phyloP scores from a whole-genome alignment of 2,113 vertebrate genomes.

The Lycaon pictus region DNA sequence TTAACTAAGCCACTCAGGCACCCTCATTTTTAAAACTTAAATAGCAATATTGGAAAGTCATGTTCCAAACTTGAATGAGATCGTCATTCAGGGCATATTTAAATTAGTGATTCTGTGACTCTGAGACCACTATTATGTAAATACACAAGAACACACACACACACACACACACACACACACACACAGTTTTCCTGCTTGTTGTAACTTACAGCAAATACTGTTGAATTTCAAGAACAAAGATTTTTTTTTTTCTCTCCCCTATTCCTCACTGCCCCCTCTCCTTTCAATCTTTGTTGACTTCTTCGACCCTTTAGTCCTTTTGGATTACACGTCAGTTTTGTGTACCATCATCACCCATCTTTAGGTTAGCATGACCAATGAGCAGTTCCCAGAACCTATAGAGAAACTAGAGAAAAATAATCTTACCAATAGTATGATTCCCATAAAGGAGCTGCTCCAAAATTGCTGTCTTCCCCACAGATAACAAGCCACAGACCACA shows the following conservation, averaged over 20 bases:
- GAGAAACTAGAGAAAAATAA: slow-evolving; percentile 48
- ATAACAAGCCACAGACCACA: slow-evolving; percentile 94
- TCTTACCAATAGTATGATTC: slow-evolving; percentile 92
- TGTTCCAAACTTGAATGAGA: neutral
- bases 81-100: neutral
- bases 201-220: neutral
- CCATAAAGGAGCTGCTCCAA: slow-evolving; percentile 96
- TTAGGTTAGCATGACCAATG: neutral
- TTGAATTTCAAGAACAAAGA: neutral
- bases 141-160: neutral
- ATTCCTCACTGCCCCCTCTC: neutral
- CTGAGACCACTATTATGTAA: neutral
- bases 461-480: slow-evolving; percentile 96
- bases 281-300: neutral
- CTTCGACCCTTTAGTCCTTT: neutral
- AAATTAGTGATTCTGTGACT: neutral
- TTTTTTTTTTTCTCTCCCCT: neutral
- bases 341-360: neutral
- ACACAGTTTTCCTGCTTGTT: neutral
- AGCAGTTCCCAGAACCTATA: neutral
- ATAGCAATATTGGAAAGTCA: neutral
- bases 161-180: neutral
- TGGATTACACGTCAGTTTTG: neutral
- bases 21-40: slow-evolving; percentile 24
- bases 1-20: too few relatives aligned